Evolutionary conservation across 2,888 invertebrate species (phyloP), one percentile per base, ranked within the genome.

Genomic region (Furcula furcula): DNA sequence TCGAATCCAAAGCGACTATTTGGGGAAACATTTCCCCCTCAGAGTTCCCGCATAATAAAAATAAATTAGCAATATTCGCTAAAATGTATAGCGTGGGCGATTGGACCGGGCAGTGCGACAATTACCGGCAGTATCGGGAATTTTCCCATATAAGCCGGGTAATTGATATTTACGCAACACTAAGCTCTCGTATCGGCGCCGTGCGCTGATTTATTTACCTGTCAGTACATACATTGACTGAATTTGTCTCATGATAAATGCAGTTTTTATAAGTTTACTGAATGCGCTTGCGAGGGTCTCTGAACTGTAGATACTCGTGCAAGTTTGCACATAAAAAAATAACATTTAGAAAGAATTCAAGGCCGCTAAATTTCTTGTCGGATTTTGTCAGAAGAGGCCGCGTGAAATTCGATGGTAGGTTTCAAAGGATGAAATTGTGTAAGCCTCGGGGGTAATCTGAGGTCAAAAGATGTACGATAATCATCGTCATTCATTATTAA

Each of bases 111-210:
- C 51, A 59, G 54, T 62, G 54, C 50, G 47, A 55, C 64, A 77
- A 80, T 83, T 79, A 78, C 69, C 63, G 67, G 46, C 63, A 63
- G 71, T 64, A 67, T 69, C 60, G 76, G 67, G 67, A 78, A 75
- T 73, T 73, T 70, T 56, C 71, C 73, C 58, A 73, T 75, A 71
- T 68, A 71, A 69, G 61, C 73, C 50, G 47, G 58, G 65, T 82
- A 84, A 86, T 86, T 85, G 82, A 81, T 85, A 85, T 86, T 86
- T 82, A 85, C 81, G 82, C 72, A 49, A 65, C 77, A 76, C 76
- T 80, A 71, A 79, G 60, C 67, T 64, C 61, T 56, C 58, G 61
- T 54, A 63, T 60, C 62, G 62, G 57, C 59, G 53, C 57, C 52
- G 49, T 47, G 55, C 55, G 31, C 49, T 47, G 66, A 70, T 71